Evolutionary conservation across 2,113 vertebrate genomes (phyloP), one percentile per base, ranked within the genome.

Genomic region (Ciconia stormi): DNA sequence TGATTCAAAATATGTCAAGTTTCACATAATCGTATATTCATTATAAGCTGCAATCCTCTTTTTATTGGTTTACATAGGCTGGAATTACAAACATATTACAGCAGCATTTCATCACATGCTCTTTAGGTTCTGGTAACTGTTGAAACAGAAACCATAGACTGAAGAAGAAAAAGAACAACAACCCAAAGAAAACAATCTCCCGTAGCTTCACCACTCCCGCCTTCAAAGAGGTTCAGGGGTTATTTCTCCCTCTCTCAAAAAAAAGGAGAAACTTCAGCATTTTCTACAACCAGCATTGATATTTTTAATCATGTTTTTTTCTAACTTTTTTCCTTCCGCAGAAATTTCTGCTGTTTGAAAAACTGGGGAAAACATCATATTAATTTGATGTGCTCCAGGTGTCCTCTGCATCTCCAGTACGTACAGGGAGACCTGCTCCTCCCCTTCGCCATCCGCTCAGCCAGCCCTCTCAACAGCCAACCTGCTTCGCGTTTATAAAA

Each of bases 41-140:
- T 96, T 98, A 95, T 67, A 92, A 82, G 96, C 93, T 95, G 95
- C 96, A 95, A 93, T 97, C 92, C 96, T 96, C 96, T 89, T 97
- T 97, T 98, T 97, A 98, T 97, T 95, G 97, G 93, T 97, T 98
- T 97, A 90, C 96, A 97, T 16, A 95, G 96, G 96, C 96, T 97
- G 97, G 96, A 96, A 96, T 97, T 98, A 93, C 97, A 89, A 89
- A 95, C 81, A 95, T 52, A 44, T 96, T 82, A 93, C 74, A 96
- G 92, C 92, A 92, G 93, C 77, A 82, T 90, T 97, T 94, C 95
- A 94, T 89, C 96, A 94, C 96, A 55, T 87, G 91, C 94, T 96
- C 61, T 90, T 87, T 44, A 71, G 96, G 89, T 85, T 27, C 96
- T 92, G 91, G 38, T 92, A 83, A 94, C 93, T 88, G 95, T n/a